These are phyloP conservation scores for Rynchops niger DNA, from an alignment of 2,113 vertebrate genomes.

Conservation along the genomic window DNA sequence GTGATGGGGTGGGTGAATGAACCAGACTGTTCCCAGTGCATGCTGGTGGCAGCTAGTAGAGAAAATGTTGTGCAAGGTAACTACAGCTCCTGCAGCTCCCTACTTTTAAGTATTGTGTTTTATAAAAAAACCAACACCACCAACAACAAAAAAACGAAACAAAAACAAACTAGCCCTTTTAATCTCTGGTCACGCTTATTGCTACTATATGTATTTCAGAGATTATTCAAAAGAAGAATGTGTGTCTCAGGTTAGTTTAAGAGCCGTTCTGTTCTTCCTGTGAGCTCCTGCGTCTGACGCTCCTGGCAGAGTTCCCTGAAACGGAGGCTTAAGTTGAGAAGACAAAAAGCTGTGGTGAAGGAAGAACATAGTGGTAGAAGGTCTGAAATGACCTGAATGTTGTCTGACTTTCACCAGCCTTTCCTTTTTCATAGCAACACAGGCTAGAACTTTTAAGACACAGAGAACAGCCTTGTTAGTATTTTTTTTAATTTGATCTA, in stretches of 20 bases:
- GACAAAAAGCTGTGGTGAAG: not conserved
- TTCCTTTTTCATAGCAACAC: not conserved
- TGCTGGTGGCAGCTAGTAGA: not conserved
- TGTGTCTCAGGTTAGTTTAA: not conserved
- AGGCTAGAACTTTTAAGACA: not conserved
- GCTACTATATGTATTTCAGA: not conserved
- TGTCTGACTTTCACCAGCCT: not conserved
- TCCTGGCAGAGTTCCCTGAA: not conserved
- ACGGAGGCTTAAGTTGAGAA: not conserved
- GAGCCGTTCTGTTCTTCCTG: not conserved
- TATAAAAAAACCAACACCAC: too few relatives aligned
- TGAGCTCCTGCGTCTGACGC: accelerated
- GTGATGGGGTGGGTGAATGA: accelerated
- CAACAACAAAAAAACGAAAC: too few relatives aligned
- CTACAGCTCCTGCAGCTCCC: not conserved
- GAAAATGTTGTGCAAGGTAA: not conserved
- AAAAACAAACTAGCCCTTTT: not conserved
- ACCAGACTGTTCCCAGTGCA: accelerated
- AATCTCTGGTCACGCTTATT: not conserved
- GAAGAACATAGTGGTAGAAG: not conserved
- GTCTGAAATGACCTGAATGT: not conserved
- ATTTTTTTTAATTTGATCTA: not conserved
- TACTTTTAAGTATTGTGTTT: not conserved
- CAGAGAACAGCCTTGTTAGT: not conserved
- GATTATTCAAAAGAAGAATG: not conserved